Evolutionary conservation across 2,888 invertebrate genomes (phyloP), one percentile per base, ranked within the genome.

Genomic region (Drosophila mercatorum): DNA sequence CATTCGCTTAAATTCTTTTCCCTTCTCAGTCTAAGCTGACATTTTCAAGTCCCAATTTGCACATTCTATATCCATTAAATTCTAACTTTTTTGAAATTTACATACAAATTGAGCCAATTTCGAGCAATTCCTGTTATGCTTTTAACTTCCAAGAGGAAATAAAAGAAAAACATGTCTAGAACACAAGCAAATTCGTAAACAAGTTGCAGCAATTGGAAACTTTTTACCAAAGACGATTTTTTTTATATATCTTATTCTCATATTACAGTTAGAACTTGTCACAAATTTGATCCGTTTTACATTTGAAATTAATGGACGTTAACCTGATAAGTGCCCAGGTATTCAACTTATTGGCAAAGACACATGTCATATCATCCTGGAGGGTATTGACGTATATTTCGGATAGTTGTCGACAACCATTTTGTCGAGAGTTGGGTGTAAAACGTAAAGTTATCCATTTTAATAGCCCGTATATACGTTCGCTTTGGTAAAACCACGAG

Each of bases 321-420:
- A 62, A 73, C 68, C 43, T 61, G 61, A 78, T 68, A 76, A 69
- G 66, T 77, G 59, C 6, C 17, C 17, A 14, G 61, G 34, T 47
- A 51, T 49, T 57, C 6, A 22, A 58, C 31, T 49, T 70, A 70
- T 71, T 71, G 58, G 14, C 41, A 41, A 38, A 46, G 40, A 56
- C 40, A 47, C 43, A 49, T 40, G 44, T 17, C 8, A 43, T 52
- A n/a, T 46, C 34, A 61, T 34, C 28, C 26, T 40, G 8, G 11
- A n/a, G 57, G 38, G 1, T n/a, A 26, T 71, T 53, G 51, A 34
- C 22, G 12, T 56, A 28, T 28, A 12, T 28, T 51, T 11, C n/a
- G n/a, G 7, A 7, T 31, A 28, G 41, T 58, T 77, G 62, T 63
- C 62, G 68, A 40, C 22, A 4, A 31, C 17, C 60, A 60, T 73